phyloP scores from a whole-genome alignment of 2,113 vertebrate genomes.

The Lipophrys pholis region DNA sequence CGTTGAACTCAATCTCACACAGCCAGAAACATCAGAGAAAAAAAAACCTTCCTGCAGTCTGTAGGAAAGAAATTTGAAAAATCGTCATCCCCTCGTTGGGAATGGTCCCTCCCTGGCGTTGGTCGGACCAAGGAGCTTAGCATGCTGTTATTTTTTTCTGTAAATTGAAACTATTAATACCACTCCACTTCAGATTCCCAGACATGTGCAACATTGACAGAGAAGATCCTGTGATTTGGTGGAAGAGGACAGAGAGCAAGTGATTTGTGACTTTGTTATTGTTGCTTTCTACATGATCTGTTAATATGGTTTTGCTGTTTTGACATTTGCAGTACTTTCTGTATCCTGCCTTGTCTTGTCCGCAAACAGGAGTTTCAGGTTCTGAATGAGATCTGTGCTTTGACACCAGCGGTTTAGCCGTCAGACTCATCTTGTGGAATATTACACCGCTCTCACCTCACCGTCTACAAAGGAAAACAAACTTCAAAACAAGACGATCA shows the following conservation, averaged over 20 bases:
- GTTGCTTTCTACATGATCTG: no score
- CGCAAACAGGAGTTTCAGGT: conserved; percentile 60
- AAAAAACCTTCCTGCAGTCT: conserved; percentile 31
- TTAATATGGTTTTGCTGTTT: neutral
- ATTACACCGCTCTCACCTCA: conserved; percentile 64
- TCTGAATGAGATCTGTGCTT: conserved; percentile 34
- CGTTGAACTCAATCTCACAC: conserved; percentile 16
- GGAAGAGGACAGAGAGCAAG: conserved; percentile 47
- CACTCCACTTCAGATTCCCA: conserved; percentile 51
- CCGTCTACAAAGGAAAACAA: conserved; percentile 33
- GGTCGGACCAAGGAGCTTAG: conserved; percentile 50
- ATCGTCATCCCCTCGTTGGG: conserved; percentile 41
- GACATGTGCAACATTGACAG: conserved; percentile 58
- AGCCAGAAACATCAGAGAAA: conserved; percentile 23
- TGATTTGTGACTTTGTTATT: conserved; percentile 1
- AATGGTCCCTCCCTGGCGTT: conserved; percentile 28
- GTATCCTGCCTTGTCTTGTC: conserved; percentile 3
- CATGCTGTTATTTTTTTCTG: conserved; percentile 55
- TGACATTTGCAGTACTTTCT: neutral
- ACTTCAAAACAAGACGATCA: conserved; percentile 51
- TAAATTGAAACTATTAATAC: conserved; percentile 60
- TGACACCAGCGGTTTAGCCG: conserved; percentile 25
- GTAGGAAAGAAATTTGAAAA: conserved; percentile 60
- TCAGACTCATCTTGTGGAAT: conserved; percentile 49
- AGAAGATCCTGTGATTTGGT: conserved; percentile 51